Base-by-base conservation (phyloP, 2,888 invertebrate species). In the Frankliniella intonsa region DNA sequence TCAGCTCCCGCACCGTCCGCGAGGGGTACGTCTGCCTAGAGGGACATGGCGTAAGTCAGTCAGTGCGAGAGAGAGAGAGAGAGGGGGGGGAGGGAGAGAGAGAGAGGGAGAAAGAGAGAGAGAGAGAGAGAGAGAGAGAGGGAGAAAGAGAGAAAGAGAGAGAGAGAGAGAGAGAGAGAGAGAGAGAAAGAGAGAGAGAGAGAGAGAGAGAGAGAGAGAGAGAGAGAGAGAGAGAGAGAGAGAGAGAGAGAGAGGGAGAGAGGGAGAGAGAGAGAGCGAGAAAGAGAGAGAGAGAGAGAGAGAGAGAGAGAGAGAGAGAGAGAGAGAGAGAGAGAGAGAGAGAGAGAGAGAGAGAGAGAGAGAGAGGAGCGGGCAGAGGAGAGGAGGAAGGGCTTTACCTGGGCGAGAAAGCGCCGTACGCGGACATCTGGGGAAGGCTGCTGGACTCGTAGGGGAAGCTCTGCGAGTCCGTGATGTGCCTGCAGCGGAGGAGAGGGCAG, bases 371-470 rank as follows among this genome's bases (percentile, higher is more conserved):
- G 17, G 55, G 90, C 88, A 0, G 93, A 88, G 69, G 11, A 0
- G 93, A 88, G 69, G 11, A 94, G 89, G 50, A 92, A 90, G 11
- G 1, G 55, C 14, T 91, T 86, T 93, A 92, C 2, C 90, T 88
- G 0, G 89, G 88, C 0, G 94, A 91, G 86, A 94, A 95, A 0
- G 95, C 94, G 0, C 95, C 95, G 85, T 91, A 94, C 82, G 90
- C 91, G 1, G 94, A 91, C 89, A 96, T 91, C 85, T 93, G 92
- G 0, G 95, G 95, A 27, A 94, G 91, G 76, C 92, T 90, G 22
- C 90, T 90, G 0, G 94, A 92, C 86, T 94, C 93, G 86, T 97
- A 90, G 0, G 98, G 97, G 88, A 97, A 98, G 85, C 97, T 97
- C 85, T 97, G 97, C 0, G 95, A 92, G 88, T 98, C 98, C 0